Evolutionary conservation across 2,113 vertebrate species (phyloP).

Genomic region (Elanoides forficatus): DNA sequence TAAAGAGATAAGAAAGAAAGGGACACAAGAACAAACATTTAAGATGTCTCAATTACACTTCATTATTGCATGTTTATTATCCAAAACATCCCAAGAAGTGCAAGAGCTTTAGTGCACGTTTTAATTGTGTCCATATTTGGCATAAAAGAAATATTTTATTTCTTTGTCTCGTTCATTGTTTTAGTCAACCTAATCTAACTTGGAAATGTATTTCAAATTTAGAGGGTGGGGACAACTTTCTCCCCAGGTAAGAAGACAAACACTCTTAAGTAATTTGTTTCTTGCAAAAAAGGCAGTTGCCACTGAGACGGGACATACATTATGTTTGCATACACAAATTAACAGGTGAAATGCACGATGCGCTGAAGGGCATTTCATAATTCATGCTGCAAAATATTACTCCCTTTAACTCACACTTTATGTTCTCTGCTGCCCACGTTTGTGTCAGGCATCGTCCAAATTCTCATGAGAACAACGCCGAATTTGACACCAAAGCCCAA

Average conservation of each 20-base stretch:
- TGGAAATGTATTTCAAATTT: not conserved
- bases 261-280: not conserved
- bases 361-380: not conserved
- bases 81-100: not conserved
- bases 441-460: not conserved
- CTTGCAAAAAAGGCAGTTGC: not conserved
- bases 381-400: not conserved
- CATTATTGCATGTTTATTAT: not conserved
- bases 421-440: not conserved
- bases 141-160: not conserved
- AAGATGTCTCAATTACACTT: not conserved
- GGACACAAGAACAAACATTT: not conserved
- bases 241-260: not conserved
- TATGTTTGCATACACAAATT: not conserved
- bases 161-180: constrained; percentile 14
- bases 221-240: not conserved
- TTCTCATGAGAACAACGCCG: constrained; percentile 1
- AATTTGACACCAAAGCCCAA: not conserved
- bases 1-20: not conserved
- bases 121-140: not conserved
- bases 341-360: not conserved
- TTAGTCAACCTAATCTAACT: not conserved
- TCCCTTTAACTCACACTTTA: not conserved
- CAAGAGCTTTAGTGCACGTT: not conserved
- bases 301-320: not conserved